Evolutionary conservation across 2,113 vertebrate genomes (phyloP).

Genomic region (Herpetotheres cachinnans): DNA sequence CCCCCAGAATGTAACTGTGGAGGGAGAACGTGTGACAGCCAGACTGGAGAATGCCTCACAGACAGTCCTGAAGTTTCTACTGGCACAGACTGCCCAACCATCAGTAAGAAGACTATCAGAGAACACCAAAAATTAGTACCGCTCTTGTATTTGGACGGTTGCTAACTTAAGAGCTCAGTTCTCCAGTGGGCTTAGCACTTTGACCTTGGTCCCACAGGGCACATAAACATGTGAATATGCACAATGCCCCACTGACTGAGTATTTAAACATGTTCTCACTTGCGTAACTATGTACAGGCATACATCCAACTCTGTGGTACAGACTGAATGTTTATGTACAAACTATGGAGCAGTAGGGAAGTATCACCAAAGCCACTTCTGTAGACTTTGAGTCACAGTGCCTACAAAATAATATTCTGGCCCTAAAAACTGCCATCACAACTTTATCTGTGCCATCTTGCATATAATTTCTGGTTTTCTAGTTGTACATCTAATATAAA

Average conservation of each 20-base stretch:
- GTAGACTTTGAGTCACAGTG: neutral
- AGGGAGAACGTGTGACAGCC: constrained; percentile 86
- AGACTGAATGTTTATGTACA: neutral
- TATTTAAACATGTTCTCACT: neutral
- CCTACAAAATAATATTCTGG: neutral
- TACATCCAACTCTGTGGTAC: neutral
- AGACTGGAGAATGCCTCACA: constrained; percentile 88
- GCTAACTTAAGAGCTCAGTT: neutral
- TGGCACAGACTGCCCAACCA: constrained; percentile 75
- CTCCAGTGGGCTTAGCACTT: neutral
- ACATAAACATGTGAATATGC: neutral
- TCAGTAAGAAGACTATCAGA: constrained; percentile 73
- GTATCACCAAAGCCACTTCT: neutral
- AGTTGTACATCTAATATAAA: neutral
- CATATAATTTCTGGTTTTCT: neutral
- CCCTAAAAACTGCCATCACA: neutral
- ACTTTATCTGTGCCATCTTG: neutral
- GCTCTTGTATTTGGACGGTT: constrained; percentile 23
- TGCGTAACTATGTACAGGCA: neutral
- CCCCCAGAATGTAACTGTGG: constrained; percentile 86
- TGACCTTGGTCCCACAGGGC: neutral
- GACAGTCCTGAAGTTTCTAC: constrained; percentile 74
- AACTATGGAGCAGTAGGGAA: neutral
- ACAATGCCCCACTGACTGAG: neutral
- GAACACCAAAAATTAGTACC: neutral